Conservation (phyloP, 2,888 invertebrate genomes). For the Camptogramma bilineatum region DNA sequence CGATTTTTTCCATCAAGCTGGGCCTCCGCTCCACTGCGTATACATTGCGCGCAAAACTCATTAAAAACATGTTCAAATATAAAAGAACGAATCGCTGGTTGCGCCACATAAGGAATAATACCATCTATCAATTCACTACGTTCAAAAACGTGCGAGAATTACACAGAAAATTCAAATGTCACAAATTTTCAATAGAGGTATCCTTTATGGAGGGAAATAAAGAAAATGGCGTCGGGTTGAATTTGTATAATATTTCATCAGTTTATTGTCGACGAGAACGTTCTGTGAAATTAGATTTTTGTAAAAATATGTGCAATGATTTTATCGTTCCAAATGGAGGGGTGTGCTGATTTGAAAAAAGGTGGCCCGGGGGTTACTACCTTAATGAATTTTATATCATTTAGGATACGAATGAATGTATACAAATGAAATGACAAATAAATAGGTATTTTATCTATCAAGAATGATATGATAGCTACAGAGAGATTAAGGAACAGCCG, state of each 20-base stretch:
- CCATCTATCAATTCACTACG: slow-evolving; percentile 30
- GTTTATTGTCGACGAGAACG: slow-evolving; percentile 42
- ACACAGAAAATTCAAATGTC: slow-evolving; percentile 44
- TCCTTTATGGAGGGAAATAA: slow-evolving; percentile 47
- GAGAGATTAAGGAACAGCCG: too few relatives aligned
- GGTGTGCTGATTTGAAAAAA: slow-evolving; percentile 6
- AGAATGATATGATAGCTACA: too few relatives aligned
- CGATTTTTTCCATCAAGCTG: slow-evolving; percentile 1
- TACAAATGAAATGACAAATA: too few relatives aligned
- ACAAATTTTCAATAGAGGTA: slow-evolving; percentile 47
- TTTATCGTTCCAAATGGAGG: slow-evolving; percentile 16
- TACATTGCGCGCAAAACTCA: slow-evolving; percentile 26
- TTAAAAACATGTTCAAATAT: slow-evolving; percentile 28
- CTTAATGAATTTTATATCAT: too few relatives aligned
- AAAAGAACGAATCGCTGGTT: slow-evolving; percentile 18
- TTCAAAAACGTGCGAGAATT: slow-evolving; percentile 35
- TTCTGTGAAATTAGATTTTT: slow-evolving; percentile 38
- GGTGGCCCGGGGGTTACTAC: background rate
- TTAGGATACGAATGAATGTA: too few relatives aligned
- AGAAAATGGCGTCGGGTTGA: slow-evolving; percentile 44
- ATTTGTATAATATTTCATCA: slow-evolving; percentile 43
- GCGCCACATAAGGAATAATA: slow-evolving; percentile 25
- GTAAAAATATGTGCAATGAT: slow-evolving; percentile 20
- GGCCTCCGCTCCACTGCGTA: slow-evolving; percentile 10
- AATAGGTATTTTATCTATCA: too few relatives aligned